Conservation (phyloP, 1,140 invertebrate genomes). For the Neomicropteryx cornuta region DNA sequence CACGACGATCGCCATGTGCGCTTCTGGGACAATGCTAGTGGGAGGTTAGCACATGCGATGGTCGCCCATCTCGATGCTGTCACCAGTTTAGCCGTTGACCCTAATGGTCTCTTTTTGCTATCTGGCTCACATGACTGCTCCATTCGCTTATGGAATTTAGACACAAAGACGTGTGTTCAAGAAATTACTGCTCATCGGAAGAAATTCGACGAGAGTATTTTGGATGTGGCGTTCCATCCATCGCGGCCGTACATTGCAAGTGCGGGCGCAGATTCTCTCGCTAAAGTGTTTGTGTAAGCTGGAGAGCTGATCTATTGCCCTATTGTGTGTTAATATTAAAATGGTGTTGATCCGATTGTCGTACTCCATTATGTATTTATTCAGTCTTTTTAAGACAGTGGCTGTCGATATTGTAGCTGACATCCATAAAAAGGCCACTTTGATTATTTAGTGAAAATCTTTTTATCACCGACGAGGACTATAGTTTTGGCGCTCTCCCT, state of each 20-base stretch:
- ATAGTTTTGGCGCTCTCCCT: slow-evolving; percentile 9
- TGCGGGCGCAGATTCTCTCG: slow-evolving; percentile 94
- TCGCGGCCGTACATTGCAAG: slow-evolving; percentile 96
- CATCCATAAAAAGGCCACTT: too few relatives aligned
- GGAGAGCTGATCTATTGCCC: too few relatives aligned
- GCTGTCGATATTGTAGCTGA: too few relatives aligned
- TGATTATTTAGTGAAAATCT: too few relatives aligned
- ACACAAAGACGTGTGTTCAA: slow-evolving; percentile 97
- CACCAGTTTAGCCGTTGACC: slow-evolving; percentile 95
- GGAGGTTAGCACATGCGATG: slow-evolving; percentile 93
- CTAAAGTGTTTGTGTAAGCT: slow-evolving; percentile 90
- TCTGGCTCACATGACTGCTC: slow-evolving; percentile 97
- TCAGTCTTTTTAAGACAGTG: too few relatives aligned
- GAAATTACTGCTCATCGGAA: slow-evolving; percentile 99
- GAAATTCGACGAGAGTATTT: slow-evolving; percentile 98
- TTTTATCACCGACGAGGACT: too few relatives aligned
- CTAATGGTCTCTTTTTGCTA: slow-evolving; percentile 94
- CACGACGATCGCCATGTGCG: slow-evolving; percentile 97
- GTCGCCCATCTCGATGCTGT: slow-evolving; percentile 98
- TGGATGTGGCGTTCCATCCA: slow-evolving; percentile 98
- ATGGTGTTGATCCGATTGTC: too few relatives aligned
- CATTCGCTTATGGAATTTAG: slow-evolving; percentile 97
- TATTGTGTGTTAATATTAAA: too few relatives aligned
- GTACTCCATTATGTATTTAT: too few relatives aligned
- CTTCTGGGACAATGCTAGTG: slow-evolving; percentile 95